Conservation (phyloP, 2,113 vertebrate genomes). For the Microcebus murinus region DNA sequence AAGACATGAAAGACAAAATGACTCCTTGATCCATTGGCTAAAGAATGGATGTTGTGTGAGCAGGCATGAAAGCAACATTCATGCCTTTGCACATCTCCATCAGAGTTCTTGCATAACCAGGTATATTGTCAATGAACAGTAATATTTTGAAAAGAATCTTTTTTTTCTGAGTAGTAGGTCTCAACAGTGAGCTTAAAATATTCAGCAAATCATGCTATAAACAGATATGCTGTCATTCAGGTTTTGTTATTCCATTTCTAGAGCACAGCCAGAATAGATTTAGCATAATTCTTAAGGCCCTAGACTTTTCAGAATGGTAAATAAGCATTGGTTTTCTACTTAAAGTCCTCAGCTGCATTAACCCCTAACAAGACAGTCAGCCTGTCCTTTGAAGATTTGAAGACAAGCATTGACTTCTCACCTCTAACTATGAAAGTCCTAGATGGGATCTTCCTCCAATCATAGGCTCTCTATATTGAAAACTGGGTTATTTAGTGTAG, state of each 20-base stretch:
- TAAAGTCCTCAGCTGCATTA: background rate
- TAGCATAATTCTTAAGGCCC: background rate
- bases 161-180: background rate
- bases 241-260: background rate
- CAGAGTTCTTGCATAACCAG: background rate
- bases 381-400: background rate
- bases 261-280: background rate
- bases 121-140: background rate
- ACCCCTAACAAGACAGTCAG: background rate
- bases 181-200: background rate
- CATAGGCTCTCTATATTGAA: background rate
- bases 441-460: background rate
- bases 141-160: background rate
- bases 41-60: background rate
- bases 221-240: background rate
- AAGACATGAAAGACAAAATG: background rate
- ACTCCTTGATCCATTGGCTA: background rate
- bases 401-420: background rate
- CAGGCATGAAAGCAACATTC: background rate
- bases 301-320: background rate
- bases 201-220: background rate
- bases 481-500: background rate
- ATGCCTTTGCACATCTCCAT: background rate
- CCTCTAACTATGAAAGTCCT: background rate
- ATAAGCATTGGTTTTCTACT: background rate